Percentiles rank a stretch among this genome's conserved stretches.
phyloP scores from a whole-genome alignment of 2,888 invertebrate species.

The Catocala nupta region DNA sequence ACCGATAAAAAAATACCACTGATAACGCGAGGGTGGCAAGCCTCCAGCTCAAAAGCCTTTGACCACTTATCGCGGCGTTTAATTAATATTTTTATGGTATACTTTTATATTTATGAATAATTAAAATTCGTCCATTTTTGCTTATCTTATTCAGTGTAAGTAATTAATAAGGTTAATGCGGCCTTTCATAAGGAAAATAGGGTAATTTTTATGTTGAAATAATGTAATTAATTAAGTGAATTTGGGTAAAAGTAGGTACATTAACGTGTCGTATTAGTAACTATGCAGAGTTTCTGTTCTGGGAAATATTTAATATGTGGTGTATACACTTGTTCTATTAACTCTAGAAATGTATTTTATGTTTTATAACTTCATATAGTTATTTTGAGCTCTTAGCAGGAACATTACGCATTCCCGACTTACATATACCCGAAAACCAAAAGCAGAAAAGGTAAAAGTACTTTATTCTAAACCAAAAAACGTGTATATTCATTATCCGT shows the following conservation, averaged over 20 bases:
- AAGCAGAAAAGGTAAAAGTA: too few relatives aligned
- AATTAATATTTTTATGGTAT: constrained; percentile 78
- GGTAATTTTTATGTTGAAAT: constrained; percentile 56
- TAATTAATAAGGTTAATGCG: constrained; percentile 62
- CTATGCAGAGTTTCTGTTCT: constrained; percentile 23
- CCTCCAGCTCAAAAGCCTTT: constrained; percentile 22
- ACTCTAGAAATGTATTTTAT: background rate
- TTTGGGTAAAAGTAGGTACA: constrained; percentile 32
- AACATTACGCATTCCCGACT: too few relatives aligned
- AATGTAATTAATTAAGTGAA: constrained; percentile 54
- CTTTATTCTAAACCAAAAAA: too few relatives aligned
- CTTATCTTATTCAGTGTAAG: constrained; percentile 55
- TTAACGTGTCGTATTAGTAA: constrained; percentile 30
- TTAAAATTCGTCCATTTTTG: constrained; percentile 50
- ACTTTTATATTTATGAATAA: constrained; percentile 56
- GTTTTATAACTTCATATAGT: too few relatives aligned
- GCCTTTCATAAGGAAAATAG: constrained; percentile 56
- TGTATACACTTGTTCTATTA: background rate
- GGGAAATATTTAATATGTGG: constrained; percentile 5
- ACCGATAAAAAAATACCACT: constrained; percentile 40
- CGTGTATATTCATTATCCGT: too few relatives aligned
- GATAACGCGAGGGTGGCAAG: constrained; percentile 33
- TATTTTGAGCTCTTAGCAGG: too few relatives aligned
- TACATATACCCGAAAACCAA: too few relatives aligned
- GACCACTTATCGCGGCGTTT: constrained; percentile 68